A percentile compares a stretch with the other conserved stretches of the same genome.
These are phyloP conservation scores for Tenebrosternarchus preto DNA, from an alignment of 2,113 vertebrate genomes.

Conservation along the genomic window DNA sequence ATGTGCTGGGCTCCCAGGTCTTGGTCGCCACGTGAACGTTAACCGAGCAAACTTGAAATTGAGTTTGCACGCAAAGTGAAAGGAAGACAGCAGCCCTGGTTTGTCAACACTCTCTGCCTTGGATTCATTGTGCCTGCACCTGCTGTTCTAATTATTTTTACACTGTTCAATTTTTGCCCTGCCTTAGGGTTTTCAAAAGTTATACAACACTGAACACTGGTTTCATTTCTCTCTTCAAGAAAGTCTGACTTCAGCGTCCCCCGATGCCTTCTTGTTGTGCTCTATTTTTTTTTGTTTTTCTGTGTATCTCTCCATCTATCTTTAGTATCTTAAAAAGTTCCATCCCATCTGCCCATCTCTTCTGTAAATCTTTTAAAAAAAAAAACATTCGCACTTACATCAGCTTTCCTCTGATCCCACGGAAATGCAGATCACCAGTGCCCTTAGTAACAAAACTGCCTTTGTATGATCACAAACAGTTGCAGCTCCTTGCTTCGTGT, in stretches of 20 bases:
- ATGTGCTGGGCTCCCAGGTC: background rate
- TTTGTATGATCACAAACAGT: background rate
- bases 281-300: background rate
- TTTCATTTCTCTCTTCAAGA: constrained; percentile 54
- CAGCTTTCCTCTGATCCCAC: background rate
- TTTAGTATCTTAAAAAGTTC: constrained; percentile 1
- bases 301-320: constrained; percentile 13
- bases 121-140: constrained; percentile 54
- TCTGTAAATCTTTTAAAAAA: constrained; percentile 24
- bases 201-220: constrained; percentile 58
- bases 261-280: constrained; percentile 22
- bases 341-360: constrained; percentile 14
- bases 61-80: constrained; percentile 26
- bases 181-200: constrained; percentile 53
- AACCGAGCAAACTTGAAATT: constrained; percentile 31
- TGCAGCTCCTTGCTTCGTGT: background rate
- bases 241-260: constrained; percentile 50
- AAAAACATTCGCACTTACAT: constrained; percentile 19
- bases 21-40: background rate
- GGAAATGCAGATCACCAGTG: constrained; percentile 1
- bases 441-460: background rate
- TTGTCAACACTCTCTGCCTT: constrained; percentile 51
- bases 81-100: constrained; percentile 42
- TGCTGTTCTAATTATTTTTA: constrained; percentile 62
- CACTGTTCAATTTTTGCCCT: constrained; percentile 53